Conservation (phyloP, 2,888 invertebrate genomes). For the Thymelicus sylvestris region DNA sequence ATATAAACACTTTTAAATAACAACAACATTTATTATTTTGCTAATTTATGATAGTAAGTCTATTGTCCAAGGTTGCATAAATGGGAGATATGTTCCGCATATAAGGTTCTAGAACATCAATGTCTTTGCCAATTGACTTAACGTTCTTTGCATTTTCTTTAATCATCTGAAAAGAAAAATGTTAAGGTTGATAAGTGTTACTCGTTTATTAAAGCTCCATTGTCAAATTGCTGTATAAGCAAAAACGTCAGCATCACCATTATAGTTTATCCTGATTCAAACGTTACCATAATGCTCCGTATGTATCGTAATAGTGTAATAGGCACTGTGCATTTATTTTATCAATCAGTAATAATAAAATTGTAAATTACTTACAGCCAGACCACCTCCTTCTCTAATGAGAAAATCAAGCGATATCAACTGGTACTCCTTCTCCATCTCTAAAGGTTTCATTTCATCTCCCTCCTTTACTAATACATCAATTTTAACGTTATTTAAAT, state of each 20-base stretch:
- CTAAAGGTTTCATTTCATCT: slow-evolving; percentile 80
- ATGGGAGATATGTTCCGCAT: slow-evolving; percentile 80
- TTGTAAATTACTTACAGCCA: slow-evolving; percentile 59
- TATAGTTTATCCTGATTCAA: too few relatives aligned
- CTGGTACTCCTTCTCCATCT: slow-evolving; percentile 84
- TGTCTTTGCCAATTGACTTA: slow-evolving; percentile 73
- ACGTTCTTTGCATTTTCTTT: slow-evolving; percentile 67
- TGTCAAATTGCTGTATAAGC: too few relatives aligned
- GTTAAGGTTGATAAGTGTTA: too few relatives aligned
- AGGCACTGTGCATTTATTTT: not conserved
- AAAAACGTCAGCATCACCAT: too few relatives aligned
- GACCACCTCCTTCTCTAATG: slow-evolving; percentile 86
- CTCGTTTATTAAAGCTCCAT: too few relatives aligned
- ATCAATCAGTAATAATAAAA: not conserved
- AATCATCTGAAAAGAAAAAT: slow-evolving; percentile 66
- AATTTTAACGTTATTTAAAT: slow-evolving; percentile 68
- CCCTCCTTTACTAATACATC: slow-evolving; percentile 83
- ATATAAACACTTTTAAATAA: not conserved
- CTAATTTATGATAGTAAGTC: slow-evolving; percentile 73
- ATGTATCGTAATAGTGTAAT: too few relatives aligned
- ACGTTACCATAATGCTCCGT: too few relatives aligned
- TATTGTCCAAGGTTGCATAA: slow-evolving; percentile 74
- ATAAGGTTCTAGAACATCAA: slow-evolving; percentile 78
- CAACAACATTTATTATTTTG: not conserved
- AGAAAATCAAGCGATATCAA: slow-evolving; percentile 86